phyloP scores from a whole-genome alignment of 2,888 invertebrate genomes.

The Eugnorisma glareosa region DNA sequence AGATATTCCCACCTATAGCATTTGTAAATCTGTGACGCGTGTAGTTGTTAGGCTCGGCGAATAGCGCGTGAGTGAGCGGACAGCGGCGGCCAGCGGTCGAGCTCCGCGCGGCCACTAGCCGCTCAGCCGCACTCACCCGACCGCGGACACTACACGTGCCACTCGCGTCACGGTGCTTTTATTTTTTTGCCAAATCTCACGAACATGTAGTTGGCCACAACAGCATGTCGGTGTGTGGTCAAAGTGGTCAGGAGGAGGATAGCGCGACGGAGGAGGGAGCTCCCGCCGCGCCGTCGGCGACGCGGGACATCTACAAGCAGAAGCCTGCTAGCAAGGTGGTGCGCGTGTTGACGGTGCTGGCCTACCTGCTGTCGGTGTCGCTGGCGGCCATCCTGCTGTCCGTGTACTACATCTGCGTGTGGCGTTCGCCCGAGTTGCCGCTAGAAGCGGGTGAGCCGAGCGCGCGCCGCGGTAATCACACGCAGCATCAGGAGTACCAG shows the following conservation, averaged over 20 bases:
- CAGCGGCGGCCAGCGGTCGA: slow-evolving; percentile 55
- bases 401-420: slow-evolving; percentile 95
- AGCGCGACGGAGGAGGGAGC: slow-evolving; percentile 65
- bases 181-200: slow-evolving; percentile 66
- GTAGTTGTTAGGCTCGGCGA: slow-evolving; percentile 81
- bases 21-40: slow-evolving; percentile 82
- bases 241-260: slow-evolving; percentile 75
- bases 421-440: slow-evolving; percentile 92
- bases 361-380: slow-evolving; percentile 96
- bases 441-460: slow-evolving; percentile 68
- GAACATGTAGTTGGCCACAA: slow-evolving; percentile 74
- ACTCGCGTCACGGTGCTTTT: slow-evolving; percentile 70
- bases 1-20: slow-evolving; percentile 10
- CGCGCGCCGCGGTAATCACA: slow-evolving; percentile 68
- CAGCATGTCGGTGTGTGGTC: slow-evolving; percentile 84
- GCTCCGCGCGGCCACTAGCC: slow-evolving; percentile 52
- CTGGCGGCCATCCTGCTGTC: slow-evolving; percentile 95
- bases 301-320: slow-evolving; percentile 82
- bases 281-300: slow-evolving; percentile 40
- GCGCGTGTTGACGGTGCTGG: slow-evolving; percentile 94
- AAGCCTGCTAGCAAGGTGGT: slow-evolving; percentile 87
- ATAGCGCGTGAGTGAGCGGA: slow-evolving; percentile 68
- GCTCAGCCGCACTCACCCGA: slow-evolving; percentile 73
- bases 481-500: slow-evolving; percentile 27
- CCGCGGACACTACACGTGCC: slow-evolving; percentile 81